A percentile compares a stretch with the other conserved stretches of the same genome.
Evolutionary conservation across 1,140 invertebrate genomes (phyloP).

Genomic region (Ips typographus): DNA sequence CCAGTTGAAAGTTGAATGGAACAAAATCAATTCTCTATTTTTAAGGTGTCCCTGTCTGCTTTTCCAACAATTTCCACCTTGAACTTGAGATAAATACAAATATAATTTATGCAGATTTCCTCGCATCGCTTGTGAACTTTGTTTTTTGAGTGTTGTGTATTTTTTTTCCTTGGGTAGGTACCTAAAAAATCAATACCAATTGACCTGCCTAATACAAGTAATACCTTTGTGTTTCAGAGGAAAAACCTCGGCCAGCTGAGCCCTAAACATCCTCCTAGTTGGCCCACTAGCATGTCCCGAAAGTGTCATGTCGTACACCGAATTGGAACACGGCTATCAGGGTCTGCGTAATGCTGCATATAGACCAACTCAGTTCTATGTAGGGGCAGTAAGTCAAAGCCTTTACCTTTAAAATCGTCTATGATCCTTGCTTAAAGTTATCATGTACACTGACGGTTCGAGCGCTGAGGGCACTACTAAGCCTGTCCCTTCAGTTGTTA

Average conservation of each 20-base stretch:
- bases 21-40: too few species aligned
- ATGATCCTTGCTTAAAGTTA: constrained; percentile 4
- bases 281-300: constrained; percentile 29
- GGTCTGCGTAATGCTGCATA: constrained; percentile 66
- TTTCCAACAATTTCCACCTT: too few species aligned
- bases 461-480: constrained; percentile 7
- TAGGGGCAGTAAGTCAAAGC: constrained; percentile 49
- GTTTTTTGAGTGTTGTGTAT: too few species aligned
- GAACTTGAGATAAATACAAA: too few species aligned
- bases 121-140: too few species aligned
- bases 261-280: not conserved
- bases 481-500: constrained; percentile 51
- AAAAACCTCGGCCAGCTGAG: not conserved
- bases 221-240: constrained; percentile 17
- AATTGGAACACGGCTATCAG: constrained; percentile 87
- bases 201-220: constrained; percentile 35
- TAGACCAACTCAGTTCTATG: constrained; percentile 61
- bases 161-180: not conserved
- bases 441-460: constrained; percentile 18
- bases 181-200: constrained; percentile 36
- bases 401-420: constrained; percentile 18
- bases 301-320: constrained; percentile 79
- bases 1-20: not conserved
- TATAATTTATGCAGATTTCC: too few species aligned
- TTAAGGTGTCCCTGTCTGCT: too few species aligned